These are phyloP conservation scores for Apostichopus japonicus DNA, from an alignment of 35 echinoderm and acorn worm genomes.

Conservation along the genomic window DNA sequence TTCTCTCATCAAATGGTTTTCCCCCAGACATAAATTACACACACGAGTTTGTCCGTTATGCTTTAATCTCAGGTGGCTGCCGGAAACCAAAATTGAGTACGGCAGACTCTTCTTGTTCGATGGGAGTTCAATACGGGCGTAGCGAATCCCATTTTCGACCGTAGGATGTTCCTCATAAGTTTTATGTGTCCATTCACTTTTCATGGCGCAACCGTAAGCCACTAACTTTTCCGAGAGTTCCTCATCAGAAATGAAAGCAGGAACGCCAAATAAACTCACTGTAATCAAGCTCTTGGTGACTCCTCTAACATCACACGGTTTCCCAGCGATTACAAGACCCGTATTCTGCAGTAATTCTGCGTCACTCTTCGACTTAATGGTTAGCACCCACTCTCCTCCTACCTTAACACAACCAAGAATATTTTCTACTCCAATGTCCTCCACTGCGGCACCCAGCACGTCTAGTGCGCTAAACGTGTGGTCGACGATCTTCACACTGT, in stretches of 20 bases:
- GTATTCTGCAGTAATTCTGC: background rate
- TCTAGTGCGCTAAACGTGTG: background rate
- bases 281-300: background rate
- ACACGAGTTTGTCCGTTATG: background rate
- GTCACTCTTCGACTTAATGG: background rate
- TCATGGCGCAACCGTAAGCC: background rate
- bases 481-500: conserved; percentile 22
- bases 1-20: conserved; percentile 10
- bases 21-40: conserved; percentile 24
- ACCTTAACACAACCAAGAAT: conserved; percentile 5
- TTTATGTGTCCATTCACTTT: background rate
- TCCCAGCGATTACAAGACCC: too few relatives aligned
- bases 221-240: conserved; percentile 17
- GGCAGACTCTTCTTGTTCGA: background rate
- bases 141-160: background rate
- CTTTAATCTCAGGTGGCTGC: background rate
- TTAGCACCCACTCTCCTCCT: conserved; percentile 7
- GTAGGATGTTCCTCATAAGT: background rate
- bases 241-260: background rate
- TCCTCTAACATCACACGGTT: background rate
- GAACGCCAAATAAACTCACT: background rate
- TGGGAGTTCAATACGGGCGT: background rate
- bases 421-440: background rate
- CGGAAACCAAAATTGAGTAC: background rate
- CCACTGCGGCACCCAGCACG: background rate